These are phyloP conservation scores for Orchestes rusci DNA, from an alignment of 2,888 invertebrate genomes.

Conservation along the genomic window DNA sequence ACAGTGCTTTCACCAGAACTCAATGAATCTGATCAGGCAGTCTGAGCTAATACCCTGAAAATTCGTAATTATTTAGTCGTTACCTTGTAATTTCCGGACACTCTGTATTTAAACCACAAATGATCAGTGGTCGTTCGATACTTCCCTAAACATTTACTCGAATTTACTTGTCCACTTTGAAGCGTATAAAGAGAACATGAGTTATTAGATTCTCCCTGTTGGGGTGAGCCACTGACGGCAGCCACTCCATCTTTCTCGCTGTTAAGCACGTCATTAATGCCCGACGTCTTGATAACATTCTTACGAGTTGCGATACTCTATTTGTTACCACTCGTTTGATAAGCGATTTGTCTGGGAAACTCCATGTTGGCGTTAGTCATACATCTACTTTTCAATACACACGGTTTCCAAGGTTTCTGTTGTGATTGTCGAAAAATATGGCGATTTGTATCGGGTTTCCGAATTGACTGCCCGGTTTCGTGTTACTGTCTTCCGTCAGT, in stretches of 20 bases:
- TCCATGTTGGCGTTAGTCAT: conserved; percentile 1
- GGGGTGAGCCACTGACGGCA: conserved; percentile 48
- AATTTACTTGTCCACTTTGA: conserved; percentile 21
- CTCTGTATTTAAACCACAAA: conserved; percentile 7
- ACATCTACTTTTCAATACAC: too few species aligned
- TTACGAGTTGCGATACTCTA: conserved; percentile 20
- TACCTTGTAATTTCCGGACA: too few species aligned
- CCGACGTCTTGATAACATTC: conserved; percentile 41
- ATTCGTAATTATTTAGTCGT: too few species aligned
- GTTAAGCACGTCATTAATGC: conserved; percentile 36
- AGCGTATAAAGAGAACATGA: conserved; percentile 36
- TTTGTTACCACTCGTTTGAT: conserved; percentile 20
- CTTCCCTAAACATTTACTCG: too few species aligned
- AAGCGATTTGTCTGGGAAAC: conserved; percentile 13
- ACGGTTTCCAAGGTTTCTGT: too few species aligned
- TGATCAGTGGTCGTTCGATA: too few species aligned
- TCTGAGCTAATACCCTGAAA: too few species aligned
- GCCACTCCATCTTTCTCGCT: conserved; percentile 46
- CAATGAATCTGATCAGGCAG: too few species aligned
- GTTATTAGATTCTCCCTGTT: conserved; percentile 47
- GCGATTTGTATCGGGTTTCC: too few species aligned
- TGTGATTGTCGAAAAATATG: too few species aligned
- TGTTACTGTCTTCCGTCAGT: conserved; percentile 25
- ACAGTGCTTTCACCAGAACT: too few species aligned
- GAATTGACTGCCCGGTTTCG: conserved; percentile 4